These are phyloP conservation scores for Archips xylosteana DNA, from an alignment of 2,888 invertebrate genomes.

Conservation along the genomic window DNA sequence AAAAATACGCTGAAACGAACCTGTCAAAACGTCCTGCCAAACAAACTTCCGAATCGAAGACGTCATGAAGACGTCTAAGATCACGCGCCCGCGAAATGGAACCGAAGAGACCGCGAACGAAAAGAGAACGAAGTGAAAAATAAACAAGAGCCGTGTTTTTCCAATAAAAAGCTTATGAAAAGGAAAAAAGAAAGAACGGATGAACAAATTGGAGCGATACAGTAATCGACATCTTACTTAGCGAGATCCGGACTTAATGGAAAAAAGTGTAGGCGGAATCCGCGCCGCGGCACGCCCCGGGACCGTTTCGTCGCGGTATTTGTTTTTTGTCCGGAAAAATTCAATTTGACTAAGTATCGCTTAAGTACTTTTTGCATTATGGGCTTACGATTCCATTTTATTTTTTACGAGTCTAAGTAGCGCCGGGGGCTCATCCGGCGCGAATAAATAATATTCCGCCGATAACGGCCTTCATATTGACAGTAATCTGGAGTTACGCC, in stretches of 20 bases:
- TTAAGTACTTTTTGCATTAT: constrained; percentile 62
- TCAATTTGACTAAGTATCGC: constrained; percentile 61
- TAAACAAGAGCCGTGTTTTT: not conserved
- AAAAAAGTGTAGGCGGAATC: constrained; percentile 10
- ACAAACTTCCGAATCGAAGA: not conserved
- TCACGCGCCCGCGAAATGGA: not conserved
- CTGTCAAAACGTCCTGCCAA: constrained; percentile 1
- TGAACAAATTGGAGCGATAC: constrained; percentile 33
- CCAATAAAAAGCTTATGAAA: constrained; percentile 22
- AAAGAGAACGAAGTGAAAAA: not conserved
- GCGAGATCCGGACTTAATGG: constrained; percentile 11
- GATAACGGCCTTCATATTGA: constrained; percentile 53
- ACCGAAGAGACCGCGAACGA: not conserved
- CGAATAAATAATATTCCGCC: constrained; percentile 53
- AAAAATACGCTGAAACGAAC: not conserved
- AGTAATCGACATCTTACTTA: constrained; percentile 4
- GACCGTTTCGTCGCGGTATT: constrained; percentile 43
- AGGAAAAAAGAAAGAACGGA: constrained; percentile 18
- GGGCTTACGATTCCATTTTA: constrained; percentile 58
- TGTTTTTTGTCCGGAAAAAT: constrained; percentile 53
- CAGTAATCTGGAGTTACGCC: constrained; percentile 46
- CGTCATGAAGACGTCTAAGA: not conserved
- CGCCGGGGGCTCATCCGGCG: constrained; percentile 45
- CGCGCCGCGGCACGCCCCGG: not conserved
- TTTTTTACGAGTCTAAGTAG: constrained; percentile 57